Base-by-base conservation (phyloP, 2,888 invertebrate species). In the Harpalus rubripes region DNA sequence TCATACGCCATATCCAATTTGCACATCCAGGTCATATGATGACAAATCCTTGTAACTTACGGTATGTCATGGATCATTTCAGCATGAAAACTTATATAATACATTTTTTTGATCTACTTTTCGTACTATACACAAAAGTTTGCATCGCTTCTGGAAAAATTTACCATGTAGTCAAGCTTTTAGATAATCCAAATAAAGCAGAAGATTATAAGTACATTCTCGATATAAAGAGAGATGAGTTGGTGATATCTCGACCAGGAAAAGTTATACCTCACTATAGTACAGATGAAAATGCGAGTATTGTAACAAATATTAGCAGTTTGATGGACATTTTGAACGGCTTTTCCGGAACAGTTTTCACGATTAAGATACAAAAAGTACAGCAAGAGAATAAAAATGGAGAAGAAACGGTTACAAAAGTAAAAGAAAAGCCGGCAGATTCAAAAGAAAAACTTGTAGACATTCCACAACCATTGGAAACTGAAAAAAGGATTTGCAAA, bases 51-150 rank as follows among this genome's bases (percentile, higher is more conserved):
- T 52, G 52, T 52, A 12, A 16, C 1, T 56, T 76, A 18, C 10
- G 1, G 6, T 15, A 76, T 52, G 76, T 52, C 18, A 52, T 76
- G 22, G 8, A 44, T 8, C 44, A 7, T 16, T 52, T n/a, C 10
- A 76, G 18, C n/a, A 22, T 22, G 52, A 22, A 76, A 52, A 76
- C 18, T 7, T 76, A 22, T 22, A 7, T 76, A 7, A 22, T 76
- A 1, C 5, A 56, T 4, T 22, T 18, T 18, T 76, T 52, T 52
- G 26, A 52, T 10, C 2, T 18, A 3, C 16, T 76, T 22, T 76
- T 76, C 52, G 1, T 76, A 76, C 52, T 76, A 7, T 18, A 76
- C 18, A 56, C 39, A 12, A 76, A 76, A 52, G 26, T 76, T 7
- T 76, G 76, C 18, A 26, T 52, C 44, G 39, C 52, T 2, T 22